A percentile compares a stretch with the other conserved stretches of the same genome.
phyloP scores from a whole-genome alignment of 2,113 vertebrate genomes.

The Pomatostomus ruficeps region DNA sequence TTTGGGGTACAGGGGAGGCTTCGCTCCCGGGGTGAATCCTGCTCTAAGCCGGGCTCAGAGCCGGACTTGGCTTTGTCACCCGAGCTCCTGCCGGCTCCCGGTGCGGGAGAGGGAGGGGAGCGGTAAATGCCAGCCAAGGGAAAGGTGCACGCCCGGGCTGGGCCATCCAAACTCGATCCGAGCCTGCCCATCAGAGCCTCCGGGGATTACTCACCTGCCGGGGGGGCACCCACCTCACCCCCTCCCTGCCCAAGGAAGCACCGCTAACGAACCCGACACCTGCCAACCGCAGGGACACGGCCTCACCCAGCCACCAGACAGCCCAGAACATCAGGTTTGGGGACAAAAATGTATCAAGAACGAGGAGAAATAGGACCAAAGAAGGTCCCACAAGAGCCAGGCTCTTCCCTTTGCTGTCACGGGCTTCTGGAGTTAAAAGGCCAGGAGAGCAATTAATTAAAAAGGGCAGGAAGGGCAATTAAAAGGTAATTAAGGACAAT shows the following conservation, averaged over 20 bases:
- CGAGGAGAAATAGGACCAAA: neutral
- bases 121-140: neutral
- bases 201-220: neutral
- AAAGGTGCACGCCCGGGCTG: neutral
- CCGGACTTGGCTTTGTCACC: neutral
- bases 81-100: fast-evolving
- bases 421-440: neutral
- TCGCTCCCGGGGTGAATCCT: neutral
- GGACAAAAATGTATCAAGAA: neutral
- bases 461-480: neutral
- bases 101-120: no score
- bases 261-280: fast-evolving
- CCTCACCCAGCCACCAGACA: neutral
- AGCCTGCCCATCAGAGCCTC: neutral
- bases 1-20: neutral
- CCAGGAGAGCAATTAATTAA: neutral
- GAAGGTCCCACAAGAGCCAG: neutral
- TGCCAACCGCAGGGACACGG: fast-evolving
- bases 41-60: neutral
- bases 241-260: neutral
- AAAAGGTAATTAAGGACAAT: neutral
- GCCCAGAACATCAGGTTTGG: fast-evolving
- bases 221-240: neutral
- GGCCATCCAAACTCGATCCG: no score
- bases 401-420: neutral